Evolutionary conservation across 1,140 invertebrate species (phyloP), one percentile per base, ranked within the genome.

Genomic region (Drosophila ambigua): DNA sequence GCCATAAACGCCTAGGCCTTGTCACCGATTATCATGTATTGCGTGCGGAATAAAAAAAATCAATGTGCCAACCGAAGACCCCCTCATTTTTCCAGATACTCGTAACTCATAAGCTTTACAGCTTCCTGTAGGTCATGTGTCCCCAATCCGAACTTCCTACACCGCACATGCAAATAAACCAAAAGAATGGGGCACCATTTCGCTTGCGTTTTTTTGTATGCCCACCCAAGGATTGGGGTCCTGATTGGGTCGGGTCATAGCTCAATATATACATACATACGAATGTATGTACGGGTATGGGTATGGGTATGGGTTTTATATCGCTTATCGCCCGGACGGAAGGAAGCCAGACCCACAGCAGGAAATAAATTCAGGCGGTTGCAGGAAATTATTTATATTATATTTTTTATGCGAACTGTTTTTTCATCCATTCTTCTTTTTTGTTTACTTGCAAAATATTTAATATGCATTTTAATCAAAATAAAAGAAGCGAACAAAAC

Each of bases 391-490:
- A 87, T 88, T 87, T 85, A 88, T 85, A 87, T 85, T 84, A 85
- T 84, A 50, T 71, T 69, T 84, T 83, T 66, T 83, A 75, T 79
- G 66, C 43, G 55, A 64, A 57, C 62, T 72, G 64, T 65, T 76
- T 72, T 79, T 68, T 71, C 72, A 72, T 72, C 46, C 61, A 62
- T 78, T 73, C 62, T 50, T 49, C 48, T 63, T 54, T 39, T 53
- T 48, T 58, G 41, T 60, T 28, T 58, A 60, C 69, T 79, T 60
- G 50, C 54, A 59, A 67, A 72, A 79, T 81, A 88, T 87, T 87
- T 87, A 83, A 88, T 88, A 87, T 87, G 79, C 71, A 87, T 83
- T 87, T 87, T 87, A 87, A 87, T 88, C 83, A 83, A 87, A 87
- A 79, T 82, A 67, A 81, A 81, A 65, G 65, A 74, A 67, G 24